Evolutionary conservation across 2,113 vertebrate species (phyloP), one percentile per base, ranked within the genome.

Genomic region (Ammodytes dubius): DNA sequence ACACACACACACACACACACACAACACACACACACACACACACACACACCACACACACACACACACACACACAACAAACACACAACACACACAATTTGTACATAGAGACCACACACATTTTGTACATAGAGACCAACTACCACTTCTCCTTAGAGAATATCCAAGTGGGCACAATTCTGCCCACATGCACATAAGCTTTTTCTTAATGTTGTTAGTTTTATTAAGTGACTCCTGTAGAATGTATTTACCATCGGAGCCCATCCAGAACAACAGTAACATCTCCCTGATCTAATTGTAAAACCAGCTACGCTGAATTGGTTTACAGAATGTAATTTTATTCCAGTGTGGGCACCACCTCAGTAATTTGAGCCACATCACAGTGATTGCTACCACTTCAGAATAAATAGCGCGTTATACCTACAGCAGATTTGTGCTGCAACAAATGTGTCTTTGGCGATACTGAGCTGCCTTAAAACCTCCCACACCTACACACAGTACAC

Each of bases 311-410:
- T 82, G 81, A 90, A 88, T 84, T 77, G 80, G 50, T 89, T 89
- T 65, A 72, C 71, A 83, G 77, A 91, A 88, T 83, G 83, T 79
- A 82, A 89, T 91, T 90, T 82, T 73, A 90, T 83, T 82, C 70
- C 75, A 81, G 74, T 82, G 69, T 83, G 63, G 88, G 88, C 71
- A 72, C 66, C 75, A 90, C 77, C 82, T 87, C 53, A 17, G 88
- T 84, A 88, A 91, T 90, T 78, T 82, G 82, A 87, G 70, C 77
- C 86, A 85, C 90, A 90, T 89, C 87, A 71, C 4, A 1, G 73
- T 91, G 85, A 90, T 89, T 90, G 89, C 83, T 53, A 87, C 79
- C 84, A 85, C 83, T 91, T 89, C 66, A 84, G 77, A 84, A 90
- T 88, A 85, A 88, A 89, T 82, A 87, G 77, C 74, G 53, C 79